Base-by-base conservation (phyloP, 1,140 invertebrate genomes). In the Sycophaga agraensis region DNA sequence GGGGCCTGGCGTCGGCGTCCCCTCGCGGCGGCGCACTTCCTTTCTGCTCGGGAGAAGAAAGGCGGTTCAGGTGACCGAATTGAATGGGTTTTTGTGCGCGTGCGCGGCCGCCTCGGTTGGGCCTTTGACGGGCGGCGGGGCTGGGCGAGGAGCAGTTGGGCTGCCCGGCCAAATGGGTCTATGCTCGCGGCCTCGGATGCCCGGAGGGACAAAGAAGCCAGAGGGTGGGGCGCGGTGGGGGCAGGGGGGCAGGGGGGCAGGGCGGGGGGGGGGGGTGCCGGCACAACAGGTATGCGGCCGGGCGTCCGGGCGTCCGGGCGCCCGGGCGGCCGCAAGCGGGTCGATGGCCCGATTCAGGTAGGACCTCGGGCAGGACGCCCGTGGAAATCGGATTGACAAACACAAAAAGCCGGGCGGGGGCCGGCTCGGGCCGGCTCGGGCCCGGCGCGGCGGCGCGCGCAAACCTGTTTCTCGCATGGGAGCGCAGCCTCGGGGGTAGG, bases 331-430 rank as follows among this genome's bases (percentile, higher is more conserved):
- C 21, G 26, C 35, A 39, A 24, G 19, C 31, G 48, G 60, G 56
- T 62, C 60, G 60, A 62, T 62, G 60, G 49, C 59, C 59, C 59
- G 51, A 40, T 48, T 40, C 60, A 62, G 60, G 60, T 62, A 57
- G 4, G 11, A n/a, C n/a, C n/a, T n/a, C 26, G 11, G 4, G 21
- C n/a, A 48, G 40, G 43, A 43, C 45, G 45, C 26, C 53, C 46
- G 43, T 62, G 60, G 37, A 62, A 62, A 62, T 62, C 53, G 51
- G 45, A 56, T 62, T 62, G 53, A 62, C 60, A 62, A 56, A 50
- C 12, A 50, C 22, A 31, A 40, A 11, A 22, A 34, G n/a, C n/a
- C n/a, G n/a, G n/a, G n/a, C n/a, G n/a, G n/a, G n/a, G n/a, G n/a
- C n/a, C n/a, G n/a, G n/a, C n/a, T n/a, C n/a, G n/a, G n/a, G n/a